These are phyloP conservation scores for Atrichornis clamosus DNA, from an alignment of 2,113 vertebrate genomes.

Conservation along the genomic window DNA sequence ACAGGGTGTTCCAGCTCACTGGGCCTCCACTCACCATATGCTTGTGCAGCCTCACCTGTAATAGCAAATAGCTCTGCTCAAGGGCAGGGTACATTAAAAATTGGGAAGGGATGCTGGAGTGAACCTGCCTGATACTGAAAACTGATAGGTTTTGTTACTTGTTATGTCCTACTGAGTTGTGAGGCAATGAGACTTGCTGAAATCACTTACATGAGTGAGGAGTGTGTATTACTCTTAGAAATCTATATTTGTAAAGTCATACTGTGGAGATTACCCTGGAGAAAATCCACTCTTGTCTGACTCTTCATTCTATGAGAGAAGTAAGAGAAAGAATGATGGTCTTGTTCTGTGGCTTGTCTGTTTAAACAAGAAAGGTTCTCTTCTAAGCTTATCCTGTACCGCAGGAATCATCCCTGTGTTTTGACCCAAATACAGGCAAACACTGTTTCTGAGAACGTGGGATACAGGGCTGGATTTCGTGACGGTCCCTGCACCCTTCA, in stretches of 20 bases:
- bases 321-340: not conserved
- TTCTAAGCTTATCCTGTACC: not conserved
- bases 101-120: not conserved
- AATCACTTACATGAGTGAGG: not conserved
- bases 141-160: not conserved
- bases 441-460: not conserved
- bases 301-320: not conserved
- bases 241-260: not conserved
- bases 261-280: not conserved
- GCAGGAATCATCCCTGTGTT: not conserved
- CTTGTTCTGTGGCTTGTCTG: not conserved
- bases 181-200: not conserved
- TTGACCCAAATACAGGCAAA: not conserved
- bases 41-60: slow-evolving; percentile 16
- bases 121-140: not conserved
- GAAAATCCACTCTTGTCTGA: not conserved
- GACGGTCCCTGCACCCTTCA: not conserved
- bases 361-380: not conserved
- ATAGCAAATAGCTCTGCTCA: not conserved
- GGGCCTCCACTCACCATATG: not conserved
- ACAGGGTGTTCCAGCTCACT: slow-evolving; percentile 52
- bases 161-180: not conserved
- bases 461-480: not conserved
- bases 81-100: slow-evolving; percentile 1
- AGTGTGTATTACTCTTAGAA: not conserved